Conservation (phyloP, 2,113 vertebrate species). For the Callocephalon fimbriatum region DNA sequence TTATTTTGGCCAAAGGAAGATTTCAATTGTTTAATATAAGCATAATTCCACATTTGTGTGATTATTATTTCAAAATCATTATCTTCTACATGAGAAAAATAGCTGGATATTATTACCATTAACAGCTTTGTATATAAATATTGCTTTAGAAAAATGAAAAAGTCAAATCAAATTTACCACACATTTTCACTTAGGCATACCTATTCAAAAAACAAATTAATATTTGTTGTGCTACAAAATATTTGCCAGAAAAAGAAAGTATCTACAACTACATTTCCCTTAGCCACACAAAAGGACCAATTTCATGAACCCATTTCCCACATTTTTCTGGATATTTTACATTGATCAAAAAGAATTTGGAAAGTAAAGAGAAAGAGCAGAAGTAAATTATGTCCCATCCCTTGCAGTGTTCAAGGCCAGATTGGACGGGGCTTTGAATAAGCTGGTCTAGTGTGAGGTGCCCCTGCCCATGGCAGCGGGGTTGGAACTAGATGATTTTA, state of each 20-base stretch:
- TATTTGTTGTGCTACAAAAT: background rate
- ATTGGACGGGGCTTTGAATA: background rate
- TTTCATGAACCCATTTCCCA: background rate
- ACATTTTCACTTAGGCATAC: background rate
- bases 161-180: background rate
- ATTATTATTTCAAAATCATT: background rate
- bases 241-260: background rate
- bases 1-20: background rate
- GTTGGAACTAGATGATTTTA: background rate
- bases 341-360: background rate
- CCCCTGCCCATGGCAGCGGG: background rate
- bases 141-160: background rate
- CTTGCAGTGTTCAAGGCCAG: background rate
- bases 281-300: background rate
- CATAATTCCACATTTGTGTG: background rate
- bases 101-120: background rate
- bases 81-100: background rate
- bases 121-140: background rate
- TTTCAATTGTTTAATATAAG: background rate
- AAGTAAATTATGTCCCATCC: background rate
- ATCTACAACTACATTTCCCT: background rate
- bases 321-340: background rate
- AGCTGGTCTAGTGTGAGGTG: background rate
- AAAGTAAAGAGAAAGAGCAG: background rate
- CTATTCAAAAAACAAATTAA: background rate